Evolutionary conservation across 92 coral and sea anemone species (phyloP), one percentile per base, ranked within the genome.

Genomic region (Siderastrea siderea): DNA sequence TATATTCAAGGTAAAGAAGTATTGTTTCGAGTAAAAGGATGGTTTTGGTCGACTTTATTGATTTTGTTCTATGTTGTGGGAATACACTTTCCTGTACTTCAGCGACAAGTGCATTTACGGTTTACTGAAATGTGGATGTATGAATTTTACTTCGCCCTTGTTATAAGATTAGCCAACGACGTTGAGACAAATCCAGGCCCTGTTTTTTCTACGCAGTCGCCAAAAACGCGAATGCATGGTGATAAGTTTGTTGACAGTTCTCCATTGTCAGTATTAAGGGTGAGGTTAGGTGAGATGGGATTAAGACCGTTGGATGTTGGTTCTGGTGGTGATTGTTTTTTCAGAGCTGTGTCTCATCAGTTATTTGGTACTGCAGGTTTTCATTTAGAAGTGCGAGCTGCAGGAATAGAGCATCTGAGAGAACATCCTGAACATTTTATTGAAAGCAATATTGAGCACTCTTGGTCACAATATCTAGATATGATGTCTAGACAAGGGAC

Each of bases 291-390:
- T n/a, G n/a, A n/a, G n/a, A n/a, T n/a, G n/a, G 74, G 80, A 43
- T 69, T 87, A 71, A 49, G 59, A 61, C 86, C 90, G 69, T 38
- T 58, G 6, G 90, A 87, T n/a, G 74, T 79, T 45, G 80, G 90
- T 57, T 6, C 7, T 55, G 60, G 7, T 6, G 60, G 60, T 6
- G 73, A 78, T n/a, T 78, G 73, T 55, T 79, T 69, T 58, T 87
- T 87, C 38, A 70, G 62, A 63, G 70, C 80, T 47, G 66, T 78
- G 11, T 68, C 65, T 8, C 83, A 84, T 64, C 89, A 84, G 75
- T 77, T 58, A 57, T 46, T 11, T 77, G 68, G 81, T 15, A 57
- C 52, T 58, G 12, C 81, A 77, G 51, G 8, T 11, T 5, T 44
- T 8, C 81, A 77, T 43, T 77, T 46, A 57, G 49, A 44, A 59